Conservation (phyloP, 2,797 vertebrate species). For the Notolepis coatsorum region DNA sequence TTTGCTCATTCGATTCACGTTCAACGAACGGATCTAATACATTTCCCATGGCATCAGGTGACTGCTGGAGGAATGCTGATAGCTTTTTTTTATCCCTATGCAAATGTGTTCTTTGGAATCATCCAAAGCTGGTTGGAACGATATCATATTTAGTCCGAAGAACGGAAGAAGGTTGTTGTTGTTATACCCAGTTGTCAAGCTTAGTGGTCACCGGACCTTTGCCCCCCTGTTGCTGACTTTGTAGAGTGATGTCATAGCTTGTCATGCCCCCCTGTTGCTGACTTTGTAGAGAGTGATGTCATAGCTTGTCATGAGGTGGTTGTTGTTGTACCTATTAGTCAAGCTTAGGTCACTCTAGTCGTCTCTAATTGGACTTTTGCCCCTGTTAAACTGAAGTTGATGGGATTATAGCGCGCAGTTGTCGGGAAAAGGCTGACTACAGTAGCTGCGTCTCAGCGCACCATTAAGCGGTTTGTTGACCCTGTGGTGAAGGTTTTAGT, state of each 20-base stretch:
- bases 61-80: too few relatives aligned
- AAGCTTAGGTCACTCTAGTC: not conserved
- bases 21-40: too few relatives aligned
- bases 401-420: not conserved
- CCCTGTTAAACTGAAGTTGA: not conserved
- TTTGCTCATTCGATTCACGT: too few relatives aligned
- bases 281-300: too few relatives aligned
- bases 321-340: not conserved
- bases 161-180: not conserved
- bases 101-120: not conserved
- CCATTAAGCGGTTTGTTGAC: slow-evolving; percentile 33
- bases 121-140: slow-evolving; percentile 3
- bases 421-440: slow-evolving; percentile 15
- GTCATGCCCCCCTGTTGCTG: too few relatives aligned
- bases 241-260: too few relatives aligned
- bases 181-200: not conserved
- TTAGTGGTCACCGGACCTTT: slow-evolving; percentile 1
- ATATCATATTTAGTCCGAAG: too few relatives aligned
- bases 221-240: too few relatives aligned
- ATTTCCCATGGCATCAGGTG: too few relatives aligned
- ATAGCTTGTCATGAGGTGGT: slow-evolving; percentile 7
- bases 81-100: too few relatives aligned
- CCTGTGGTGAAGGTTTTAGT: not conserved
- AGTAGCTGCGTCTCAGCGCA: slow-evolving; percentile 19
- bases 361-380: slow-evolving; percentile 4